Evolutionary conservation across 2,797 vertebrate genomes (phyloP).

Genomic region (Telmatherina bonti): DNA sequence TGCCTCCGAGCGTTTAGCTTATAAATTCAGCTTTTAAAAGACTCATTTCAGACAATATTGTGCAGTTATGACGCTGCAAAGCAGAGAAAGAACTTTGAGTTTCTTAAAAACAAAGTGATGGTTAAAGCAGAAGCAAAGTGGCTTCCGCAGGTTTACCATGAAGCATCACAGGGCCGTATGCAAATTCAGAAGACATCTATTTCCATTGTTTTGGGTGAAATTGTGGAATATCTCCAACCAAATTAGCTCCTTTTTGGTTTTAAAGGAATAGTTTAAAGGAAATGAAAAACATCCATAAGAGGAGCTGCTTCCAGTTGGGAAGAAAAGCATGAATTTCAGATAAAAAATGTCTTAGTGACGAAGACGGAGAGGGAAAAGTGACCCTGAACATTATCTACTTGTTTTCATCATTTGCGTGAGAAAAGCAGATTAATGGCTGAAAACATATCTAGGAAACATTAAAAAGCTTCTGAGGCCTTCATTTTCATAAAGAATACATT

Average conservation of each 20-base stretch:
- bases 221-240: too few relatives aligned
- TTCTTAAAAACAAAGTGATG: neutral
- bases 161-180: too few relatives aligned
- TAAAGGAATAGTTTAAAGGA: too few relatives aligned
- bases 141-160: too few relatives aligned
- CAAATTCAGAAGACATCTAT: too few relatives aligned
- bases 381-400: neutral
- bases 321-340: neutral
- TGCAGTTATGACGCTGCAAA: neutral
- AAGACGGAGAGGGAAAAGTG: too few relatives aligned
- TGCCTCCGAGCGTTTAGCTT: slow-evolving; percentile 48
- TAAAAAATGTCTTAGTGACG: neutral
- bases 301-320: slow-evolving; percentile 7
- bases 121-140: too few relatives aligned
- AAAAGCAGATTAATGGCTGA: neutral
- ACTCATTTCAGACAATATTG: slow-evolving; percentile 47
- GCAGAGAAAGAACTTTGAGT: neutral
- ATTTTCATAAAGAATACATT: neutral
- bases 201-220: too few relatives aligned
- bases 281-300: neutral
- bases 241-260: too few relatives aligned
- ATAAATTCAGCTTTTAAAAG: slow-evolving; percentile 52
- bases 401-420: neutral
- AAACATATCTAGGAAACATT: slow-evolving; percentile 1
- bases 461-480: neutral